phyloP scores from a whole-genome alignment of 92 coral and sea anemone genomes.

The Palythoa caribaeorum region DNA sequence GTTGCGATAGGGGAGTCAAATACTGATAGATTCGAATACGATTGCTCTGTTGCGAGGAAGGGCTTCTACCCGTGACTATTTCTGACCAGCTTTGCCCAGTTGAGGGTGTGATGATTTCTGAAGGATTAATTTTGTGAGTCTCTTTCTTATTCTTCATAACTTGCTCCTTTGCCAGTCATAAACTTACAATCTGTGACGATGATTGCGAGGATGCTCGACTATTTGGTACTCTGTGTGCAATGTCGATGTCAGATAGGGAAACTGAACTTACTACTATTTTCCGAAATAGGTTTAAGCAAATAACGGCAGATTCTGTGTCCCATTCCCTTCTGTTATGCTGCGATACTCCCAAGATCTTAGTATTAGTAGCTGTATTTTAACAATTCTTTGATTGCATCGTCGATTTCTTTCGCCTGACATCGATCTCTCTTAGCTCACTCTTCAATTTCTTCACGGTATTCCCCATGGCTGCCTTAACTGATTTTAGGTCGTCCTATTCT shows the following conservation, averaged over 20 bases:
- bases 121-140: slow-evolving; percentile 44
- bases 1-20: slow-evolving; percentile 36
- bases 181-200: slow-evolving; percentile 57
- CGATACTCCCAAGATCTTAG: slow-evolving; percentile 59
- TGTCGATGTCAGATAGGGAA: slow-evolving; percentile 22
- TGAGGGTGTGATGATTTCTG: slow-evolving; percentile 7
- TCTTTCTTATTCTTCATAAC: slow-evolving; percentile 49
- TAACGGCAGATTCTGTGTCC: slow-evolving; percentile 55
- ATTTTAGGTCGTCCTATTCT: slow-evolving; percentile 16
- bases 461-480: slow-evolving; percentile 33
- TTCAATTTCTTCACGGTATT: slow-evolving; percentile 28
- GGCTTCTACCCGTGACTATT: slow-evolving; percentile 15
- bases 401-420: slow-evolving; percentile 35
- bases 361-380: slow-evolving; percentile 68
- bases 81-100: slow-evolving; percentile 43
- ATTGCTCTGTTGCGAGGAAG: slow-evolving; percentile 3
- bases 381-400: slow-evolving; percentile 53
- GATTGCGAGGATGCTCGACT: slow-evolving; percentile 41
- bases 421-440: slow-evolving; percentile 25
- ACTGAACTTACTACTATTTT: slow-evolving; percentile 26
- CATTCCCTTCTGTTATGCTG: slow-evolving; percentile 54
- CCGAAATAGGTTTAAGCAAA: slow-evolving; percentile 45
- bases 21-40: slow-evolving; percentile 20
- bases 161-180: slow-evolving; percentile 56
- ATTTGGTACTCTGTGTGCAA: slow-evolving; percentile 63